Conservation (phyloP, 2,888 invertebrate species). For the Agrotis puta region DNA sequence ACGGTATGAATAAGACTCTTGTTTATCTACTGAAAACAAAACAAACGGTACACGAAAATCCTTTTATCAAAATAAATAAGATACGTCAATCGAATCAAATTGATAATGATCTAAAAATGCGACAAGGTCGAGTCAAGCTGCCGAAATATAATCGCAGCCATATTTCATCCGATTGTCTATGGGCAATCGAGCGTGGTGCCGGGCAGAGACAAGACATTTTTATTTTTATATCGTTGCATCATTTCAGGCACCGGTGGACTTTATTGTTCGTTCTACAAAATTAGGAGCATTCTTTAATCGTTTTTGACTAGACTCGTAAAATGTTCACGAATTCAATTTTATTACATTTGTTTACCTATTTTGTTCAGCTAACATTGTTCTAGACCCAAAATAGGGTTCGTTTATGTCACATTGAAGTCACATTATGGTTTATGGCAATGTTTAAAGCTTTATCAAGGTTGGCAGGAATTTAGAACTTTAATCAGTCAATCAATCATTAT, state of each 20-base stretch:
- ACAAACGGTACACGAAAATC: conserved; percentile 14
- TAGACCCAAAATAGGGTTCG: conserved; percentile 12
- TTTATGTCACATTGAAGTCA: conserved; percentile 23
- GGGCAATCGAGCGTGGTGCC: conserved; percentile 80
- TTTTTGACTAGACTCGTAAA: conserved; percentile 48
- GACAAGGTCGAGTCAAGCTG: conserved; percentile 62
- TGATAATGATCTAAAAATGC: conserved; percentile 50
- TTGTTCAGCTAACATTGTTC: conserved; percentile 37
- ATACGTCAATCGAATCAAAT: conserved; percentile 21
- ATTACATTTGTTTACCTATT: conserved; percentile 20
- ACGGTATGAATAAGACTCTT: too few species aligned
- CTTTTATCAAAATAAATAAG: conserved; percentile 29
- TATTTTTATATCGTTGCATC: conserved; percentile 76
- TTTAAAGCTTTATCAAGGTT: neutral
- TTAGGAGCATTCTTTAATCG: conserved; percentile 32
- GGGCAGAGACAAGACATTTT: conserved; percentile 75
- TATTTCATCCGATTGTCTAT: conserved; percentile 82
- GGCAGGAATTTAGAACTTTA: neutral
- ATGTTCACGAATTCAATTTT: conserved; percentile 40
- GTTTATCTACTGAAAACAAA: conserved; percentile 3
- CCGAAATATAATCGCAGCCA: conserved; percentile 64
- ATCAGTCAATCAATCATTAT: conserved; percentile 2
- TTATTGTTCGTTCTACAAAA: conserved; percentile 41
- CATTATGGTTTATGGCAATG: conserved; percentile 3
- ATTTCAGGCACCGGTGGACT: conserved; percentile 56